Base-by-base conservation (phyloP, 2,113 vertebrate genomes). In the Galeopterus variegatus region DNA sequence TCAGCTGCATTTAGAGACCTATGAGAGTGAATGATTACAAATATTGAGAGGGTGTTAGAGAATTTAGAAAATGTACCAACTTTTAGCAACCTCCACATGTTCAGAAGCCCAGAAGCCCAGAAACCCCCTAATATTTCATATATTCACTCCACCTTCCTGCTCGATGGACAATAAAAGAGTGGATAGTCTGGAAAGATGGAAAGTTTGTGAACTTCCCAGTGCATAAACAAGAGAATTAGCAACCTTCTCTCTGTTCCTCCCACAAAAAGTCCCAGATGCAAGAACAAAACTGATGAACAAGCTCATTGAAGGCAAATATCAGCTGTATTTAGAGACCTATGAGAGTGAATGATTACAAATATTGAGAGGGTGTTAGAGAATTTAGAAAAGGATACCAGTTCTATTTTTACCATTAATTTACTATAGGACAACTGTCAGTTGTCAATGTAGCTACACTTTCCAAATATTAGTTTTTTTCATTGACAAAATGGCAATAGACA, bases 221-320 rank as follows among this genome's bases (percentile, higher is more conserved):
- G 17, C n/a, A 23, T 60, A 65, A 82, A 28, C 28, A 64, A 67
- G 75, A 70, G 7, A 64, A 72, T 64, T 31, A 17, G 1, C 45
- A 12, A 0, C 4, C 4, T 45, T 64, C 21, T 64, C 21, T 73
- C 28, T 23, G 12, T 1, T 70, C 11, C 15, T 64, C 26, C 11
- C 19, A 8, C 65, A 52, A 58, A 13, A 88, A 65, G 10, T 90
- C 18, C 28, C 17, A 83, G 48, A 58, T 65, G 21, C 18, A 69
- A 93, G 15, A 72, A 67, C 4, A 90, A 82, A 97, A 70, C 54
- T 67, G 64, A 90, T 18, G 10, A 91, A 45, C 56, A 60, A 14
- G 24, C 4, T 52, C 77, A 60, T 87, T 77, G 64, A 90, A 81
- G 12, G 33, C 48, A 73, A 58, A 19, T 50, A 72, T 83, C 56